Conservation (phyloP, 2,888 invertebrate genomes). For the Chrysotoxum bicinctum region DNA sequence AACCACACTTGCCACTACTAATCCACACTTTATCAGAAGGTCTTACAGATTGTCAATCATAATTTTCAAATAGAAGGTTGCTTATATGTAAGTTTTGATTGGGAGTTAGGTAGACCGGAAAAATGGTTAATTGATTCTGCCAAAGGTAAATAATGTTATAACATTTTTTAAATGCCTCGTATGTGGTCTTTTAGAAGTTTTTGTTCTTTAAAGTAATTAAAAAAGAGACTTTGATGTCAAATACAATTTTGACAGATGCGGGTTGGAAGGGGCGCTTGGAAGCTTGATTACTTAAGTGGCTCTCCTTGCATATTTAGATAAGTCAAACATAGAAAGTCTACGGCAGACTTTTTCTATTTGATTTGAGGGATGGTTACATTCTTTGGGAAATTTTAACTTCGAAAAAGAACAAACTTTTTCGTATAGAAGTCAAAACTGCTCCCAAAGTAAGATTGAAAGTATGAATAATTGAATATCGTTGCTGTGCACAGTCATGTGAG, state of each 20-base stretch:
- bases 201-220: background rate
- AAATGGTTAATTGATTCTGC: constrained; percentile 29
- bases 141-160: constrained; percentile 2
- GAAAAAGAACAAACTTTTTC: background rate
- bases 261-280: background rate
- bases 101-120: constrained; percentile 1
- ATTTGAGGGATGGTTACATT: background rate
- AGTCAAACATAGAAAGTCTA: background rate
- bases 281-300: constrained; percentile 13
- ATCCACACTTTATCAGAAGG: constrained; percentile 31
- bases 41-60: constrained; percentile 54
- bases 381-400: background rate
- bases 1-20: constrained; percentile 23
- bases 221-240: background rate
- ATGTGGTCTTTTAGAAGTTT: background rate
- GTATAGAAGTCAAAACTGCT: background rate
- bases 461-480: constrained; percentile 1
- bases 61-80: constrained; percentile 34
- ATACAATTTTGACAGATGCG: background rate
- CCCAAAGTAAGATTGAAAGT: background rate
- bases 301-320: background rate
- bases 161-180: background rate
- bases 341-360: background rate
- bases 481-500: background rate
- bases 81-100: background rate